Percentiles rank a stretch among this genome's conserved stretches.
Evolutionary conservation across 2,797 vertebrate species (phyloP).

Genomic region (Nyctalus aviator): DNA sequence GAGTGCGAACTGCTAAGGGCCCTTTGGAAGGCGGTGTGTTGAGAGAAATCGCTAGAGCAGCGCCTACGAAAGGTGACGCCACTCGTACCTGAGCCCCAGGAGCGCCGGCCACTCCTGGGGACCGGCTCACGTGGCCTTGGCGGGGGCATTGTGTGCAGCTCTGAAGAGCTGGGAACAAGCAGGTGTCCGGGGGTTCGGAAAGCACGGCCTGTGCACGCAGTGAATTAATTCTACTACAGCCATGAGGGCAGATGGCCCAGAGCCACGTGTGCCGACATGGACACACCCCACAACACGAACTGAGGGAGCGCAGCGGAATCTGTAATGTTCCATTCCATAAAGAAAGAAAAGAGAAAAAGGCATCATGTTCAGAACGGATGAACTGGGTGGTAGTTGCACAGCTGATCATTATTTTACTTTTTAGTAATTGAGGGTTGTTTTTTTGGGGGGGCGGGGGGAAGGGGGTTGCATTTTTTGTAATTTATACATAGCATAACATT

Average conservation of each 20-base stretch:
- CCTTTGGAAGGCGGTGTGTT: background rate
- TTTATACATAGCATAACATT: background rate
- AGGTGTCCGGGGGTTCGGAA: background rate
- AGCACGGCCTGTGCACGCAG: background rate
- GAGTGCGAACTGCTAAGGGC: background rate
- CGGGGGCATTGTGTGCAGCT: background rate
- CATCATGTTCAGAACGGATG: background rate
- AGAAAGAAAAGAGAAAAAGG: background rate
- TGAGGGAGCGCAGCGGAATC: background rate
- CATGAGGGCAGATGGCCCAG: background rate
- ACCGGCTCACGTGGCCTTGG: background rate
- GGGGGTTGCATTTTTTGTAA: background rate
- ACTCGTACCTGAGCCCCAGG: background rate
- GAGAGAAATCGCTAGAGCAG: background rate
- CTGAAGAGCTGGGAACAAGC: conserved; percentile 9
- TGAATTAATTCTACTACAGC: background rate
- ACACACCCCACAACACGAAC: background rate
- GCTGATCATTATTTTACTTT: background rate
- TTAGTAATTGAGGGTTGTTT: background rate
- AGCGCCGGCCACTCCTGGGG: background rate
- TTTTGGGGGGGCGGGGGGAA: too few species aligned
- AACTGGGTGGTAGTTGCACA: background rate
- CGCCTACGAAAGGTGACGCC: background rate
- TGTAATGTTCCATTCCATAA: conserved; percentile 19
- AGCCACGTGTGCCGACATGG: background rate